Conservation (phyloP, 2,797 vertebrate species). For the Malacoraja senta region DNA sequence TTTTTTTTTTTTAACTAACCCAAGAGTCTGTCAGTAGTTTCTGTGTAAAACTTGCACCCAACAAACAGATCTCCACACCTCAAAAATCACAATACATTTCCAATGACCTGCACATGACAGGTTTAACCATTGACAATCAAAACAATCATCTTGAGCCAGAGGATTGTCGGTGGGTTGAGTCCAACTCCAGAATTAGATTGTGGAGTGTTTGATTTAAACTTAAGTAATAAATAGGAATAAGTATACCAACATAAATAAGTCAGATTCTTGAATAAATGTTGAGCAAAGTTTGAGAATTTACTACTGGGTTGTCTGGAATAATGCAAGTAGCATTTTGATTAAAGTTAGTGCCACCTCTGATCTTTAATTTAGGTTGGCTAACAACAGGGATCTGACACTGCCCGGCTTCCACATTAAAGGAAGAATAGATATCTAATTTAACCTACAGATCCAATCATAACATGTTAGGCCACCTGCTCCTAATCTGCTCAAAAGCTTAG, state of each 20-base stretch:
- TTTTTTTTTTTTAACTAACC: constrained; percentile 8
- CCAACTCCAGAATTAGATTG: constrained; percentile 4
- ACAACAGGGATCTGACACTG: not conserved
- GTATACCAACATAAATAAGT: not conserved
- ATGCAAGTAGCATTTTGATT: not conserved
- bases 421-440: not conserved
- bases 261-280: not conserved
- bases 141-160: constrained; percentile 19
- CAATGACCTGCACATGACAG: constrained; percentile 10
- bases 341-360: not conserved
- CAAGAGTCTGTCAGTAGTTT: constrained; percentile 16
- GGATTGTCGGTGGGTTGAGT: not conserved
- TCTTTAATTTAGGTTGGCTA: not conserved
- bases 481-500: not conserved
- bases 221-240: constrained; percentile 8
- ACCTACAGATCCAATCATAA: not conserved
- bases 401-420: not conserved
- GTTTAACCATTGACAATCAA: constrained; percentile 25
- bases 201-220: constrained; percentile 7
- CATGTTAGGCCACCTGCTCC: not conserved
- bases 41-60: constrained; percentile 12
- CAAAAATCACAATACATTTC: constrained; percentile 14
- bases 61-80: constrained; percentile 25
- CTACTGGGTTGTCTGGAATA: not conserved
- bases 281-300: not conserved